These are phyloP conservation scores for Oryzias melastigma DNA, from an alignment of 2,113 vertebrate genomes.

Conservation along the genomic window DNA sequence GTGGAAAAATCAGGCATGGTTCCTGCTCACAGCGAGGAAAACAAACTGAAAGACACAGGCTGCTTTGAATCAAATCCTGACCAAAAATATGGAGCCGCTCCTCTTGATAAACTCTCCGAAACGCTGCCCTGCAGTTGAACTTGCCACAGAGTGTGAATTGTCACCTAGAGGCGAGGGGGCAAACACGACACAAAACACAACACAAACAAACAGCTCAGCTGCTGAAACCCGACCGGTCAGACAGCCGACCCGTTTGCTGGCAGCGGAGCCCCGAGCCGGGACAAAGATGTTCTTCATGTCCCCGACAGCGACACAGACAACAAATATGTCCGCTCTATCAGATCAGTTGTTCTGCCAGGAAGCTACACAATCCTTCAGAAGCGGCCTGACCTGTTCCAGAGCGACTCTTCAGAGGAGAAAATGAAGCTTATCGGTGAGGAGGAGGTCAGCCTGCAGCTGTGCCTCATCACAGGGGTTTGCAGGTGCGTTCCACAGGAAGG, in stretches of 20 bases:
- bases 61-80: background rate
- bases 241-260: conserved; percentile 7
- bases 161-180: conserved; percentile 70
- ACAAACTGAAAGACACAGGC: conserved; percentile 1
- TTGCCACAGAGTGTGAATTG: conserved; percentile 70
- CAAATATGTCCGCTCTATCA: background rate
- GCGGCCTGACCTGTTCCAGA: background rate
- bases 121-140: conserved; percentile 74
- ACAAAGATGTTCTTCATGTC: conserved; percentile 32
- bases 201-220: conserved; percentile 58
- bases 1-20: conserved; percentile 16
- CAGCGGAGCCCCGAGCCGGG: conserved; percentile 11
- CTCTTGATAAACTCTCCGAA: conserved; percentile 72
- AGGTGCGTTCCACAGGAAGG: background rate
- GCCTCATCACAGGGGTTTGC: background rate
- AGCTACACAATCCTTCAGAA: background rate
- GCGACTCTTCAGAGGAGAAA: background rate
- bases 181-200: conserved; percentile 70
- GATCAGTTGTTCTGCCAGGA: background rate
- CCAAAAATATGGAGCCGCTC: background rate
- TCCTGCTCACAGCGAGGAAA: conserved; percentile 20
- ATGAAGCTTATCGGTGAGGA: background rate
- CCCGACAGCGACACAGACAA: background rate
- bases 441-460: background rate
- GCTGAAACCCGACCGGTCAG: conserved; percentile 23